Percentiles rank a stretch among this genome's conserved stretches.
These are phyloP conservation scores for Calliopsis andreniformis DNA, from an alignment of 1,140 invertebrate species.

Conservation along the genomic window DNA sequence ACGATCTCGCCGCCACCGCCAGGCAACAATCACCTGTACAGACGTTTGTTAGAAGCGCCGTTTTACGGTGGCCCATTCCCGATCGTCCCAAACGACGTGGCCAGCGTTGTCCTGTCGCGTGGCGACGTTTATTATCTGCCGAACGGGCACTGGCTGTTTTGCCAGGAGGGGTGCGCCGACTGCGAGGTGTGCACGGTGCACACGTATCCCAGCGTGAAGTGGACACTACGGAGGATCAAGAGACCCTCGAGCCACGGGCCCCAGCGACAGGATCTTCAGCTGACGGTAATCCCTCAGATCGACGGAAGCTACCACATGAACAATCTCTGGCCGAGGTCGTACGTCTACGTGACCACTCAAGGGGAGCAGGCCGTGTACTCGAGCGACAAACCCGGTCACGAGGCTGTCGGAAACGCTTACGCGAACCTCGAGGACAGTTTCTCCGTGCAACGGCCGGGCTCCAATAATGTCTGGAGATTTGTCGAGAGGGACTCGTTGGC, in stretches of 20 bases:
- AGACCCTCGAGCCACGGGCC: constrained; percentile 12
- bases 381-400: background rate
- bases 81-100: constrained; percentile 17
- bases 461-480: constrained; percentile 14
- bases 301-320: constrained; percentile 31
- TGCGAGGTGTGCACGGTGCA: constrained; percentile 59
- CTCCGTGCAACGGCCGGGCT: background rate
- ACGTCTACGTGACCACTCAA: constrained; percentile 56
- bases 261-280: constrained; percentile 60
- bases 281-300: constrained; percentile 62
- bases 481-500: constrained; percentile 7
- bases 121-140: constrained; percentile 66
- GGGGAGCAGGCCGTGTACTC: background rate
- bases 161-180: constrained; percentile 69
- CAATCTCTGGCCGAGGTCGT: constrained; percentile 43
- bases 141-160: constrained; percentile 69
- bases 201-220: constrained; percentile 56
- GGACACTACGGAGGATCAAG: constrained; percentile 60
- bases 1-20: constrained; percentile 62
- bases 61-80: constrained; percentile 65
- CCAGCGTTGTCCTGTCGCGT: constrained; percentile 56
- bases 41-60: constrained; percentile 66
- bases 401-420: background rate
- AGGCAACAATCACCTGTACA: constrained; percentile 60
- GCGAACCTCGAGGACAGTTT: constrained; percentile 10